Evolutionary conservation across 2,797 vertebrate genomes (phyloP), one percentile per base, ranked within the genome.

Genomic region (Phalanger gymnotis): DNA sequence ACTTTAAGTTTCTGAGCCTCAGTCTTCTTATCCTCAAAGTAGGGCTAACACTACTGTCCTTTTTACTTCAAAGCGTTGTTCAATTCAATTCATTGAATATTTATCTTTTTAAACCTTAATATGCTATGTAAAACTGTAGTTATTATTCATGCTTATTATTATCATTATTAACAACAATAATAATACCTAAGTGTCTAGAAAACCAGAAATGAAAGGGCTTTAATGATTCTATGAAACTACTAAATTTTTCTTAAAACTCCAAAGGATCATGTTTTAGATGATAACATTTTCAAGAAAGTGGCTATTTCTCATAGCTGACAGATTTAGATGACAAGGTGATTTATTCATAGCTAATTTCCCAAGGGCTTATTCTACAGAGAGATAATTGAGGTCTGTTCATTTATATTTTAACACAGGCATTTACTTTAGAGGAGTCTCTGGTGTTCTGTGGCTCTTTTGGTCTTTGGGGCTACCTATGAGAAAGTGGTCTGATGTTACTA

Each of bases 371-470:
- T 54, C 53, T 58, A n/a, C 25, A 73, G 92, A 95, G 53, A 30
- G 34, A 47, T 90, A 54, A 30, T 53, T 54, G 81, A 95, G 34
- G 27, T 31, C 34, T 55, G 9, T 92, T 96, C 56, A 25, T 55
- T 91, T 92, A 92, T 66, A 31, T 96, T 95, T 96, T 89, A 92
- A 92, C 66, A 90, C 94, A 94, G 73, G 53, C 51, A 14, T 3
- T 91, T 91, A 96, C 56, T 92, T 4, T 66, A 30, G 12, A 47
- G 66, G 19, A 81, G 31, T 0, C 19, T 54, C 91, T 93, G 13
- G 12, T 87, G 73, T 87, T 87, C 73, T 87, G 73, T 12, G 22
- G 40, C 25, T 87, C 73, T 51, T 47, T 51, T 11, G 73, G 73
- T 87, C 51, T 51, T 87, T 87, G 73, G 73, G 73, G 40, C 73